Evolutionary conservation across 2,113 vertebrate genomes (phyloP), one percentile per base, ranked within the genome.

Genomic region (Heliornis fulica): DNA sequence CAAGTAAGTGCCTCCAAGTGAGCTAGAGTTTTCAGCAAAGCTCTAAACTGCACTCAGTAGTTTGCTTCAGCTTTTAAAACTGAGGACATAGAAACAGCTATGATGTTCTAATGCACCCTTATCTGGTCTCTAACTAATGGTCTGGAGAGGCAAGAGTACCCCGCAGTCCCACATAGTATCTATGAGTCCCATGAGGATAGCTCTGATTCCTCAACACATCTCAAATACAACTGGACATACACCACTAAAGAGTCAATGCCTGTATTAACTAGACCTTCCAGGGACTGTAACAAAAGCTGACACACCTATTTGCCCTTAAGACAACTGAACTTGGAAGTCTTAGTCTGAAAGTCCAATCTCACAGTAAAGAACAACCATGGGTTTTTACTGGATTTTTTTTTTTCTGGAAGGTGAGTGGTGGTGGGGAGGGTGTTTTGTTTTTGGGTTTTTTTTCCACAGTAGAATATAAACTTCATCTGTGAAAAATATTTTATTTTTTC

Each of bases 1-100:
- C 1, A 0, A 0, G 1, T 50, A 50, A 71, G 15, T 53, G 29
- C n/a, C 23, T 60, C 18, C 7, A 15, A 3, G 1, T 65, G n/a
- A 72, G 5, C 8, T 31, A 45, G 29, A 54, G 3, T 51, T 85
- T 93, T 85, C 38, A 46, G 26, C 2, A 2, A 32, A 83, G 2
- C 1, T 83, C 20, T 68, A 51, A 90, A 66, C 7, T 50, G 16
- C 5, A 10, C 54, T 64, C 26, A 38, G 22, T 11, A 71, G 0
- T 3, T 88, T 69, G 4, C 3, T 63, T 85, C 48, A 53, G 2
- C 5, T 87, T 65, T 60, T 41, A 51, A 76, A 86, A 60, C 21
- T 32, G 5, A n/a, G 10, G 5, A 5, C 19, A 53, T 8, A 61
- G 36, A 77, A 89, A 48, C 6, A 57, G 7, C 3, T 8, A 18